Evolutionary conservation across 2,113 vertebrate genomes (phyloP).

Genomic region (Pseudopodoces humilis): DNA sequence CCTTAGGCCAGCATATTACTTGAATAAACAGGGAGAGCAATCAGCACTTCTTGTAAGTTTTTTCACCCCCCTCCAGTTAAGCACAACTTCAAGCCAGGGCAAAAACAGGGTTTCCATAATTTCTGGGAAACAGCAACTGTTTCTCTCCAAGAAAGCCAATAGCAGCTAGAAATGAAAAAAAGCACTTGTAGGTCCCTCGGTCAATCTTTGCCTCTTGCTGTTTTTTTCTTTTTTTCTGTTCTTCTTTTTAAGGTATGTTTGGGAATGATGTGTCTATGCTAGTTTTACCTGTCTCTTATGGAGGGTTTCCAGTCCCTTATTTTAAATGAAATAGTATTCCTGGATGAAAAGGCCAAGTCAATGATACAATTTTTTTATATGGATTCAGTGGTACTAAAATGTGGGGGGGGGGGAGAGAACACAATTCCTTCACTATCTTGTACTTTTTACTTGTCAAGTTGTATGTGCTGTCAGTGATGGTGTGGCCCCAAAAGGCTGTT

Average conservation of each 20-base stretch:
- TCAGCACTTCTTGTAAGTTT: neutral
- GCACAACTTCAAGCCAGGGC: neutral
- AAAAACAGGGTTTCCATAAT: neutral
- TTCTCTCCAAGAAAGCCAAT: neutral
- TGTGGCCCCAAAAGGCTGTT: neutral
- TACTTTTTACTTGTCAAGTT: neutral
- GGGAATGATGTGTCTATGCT: neutral
- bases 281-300: neutral
- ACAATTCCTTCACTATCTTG: neutral
- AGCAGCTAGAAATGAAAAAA: neutral
- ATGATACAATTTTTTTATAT: neutral
- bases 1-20: neutral
- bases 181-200: neutral
- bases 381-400: neutral
- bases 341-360: neutral
- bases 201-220: neutral
- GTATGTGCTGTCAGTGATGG: neutral
- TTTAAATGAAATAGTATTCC: neutral
- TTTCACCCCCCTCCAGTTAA: neutral
- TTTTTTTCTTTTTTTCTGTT: no score
- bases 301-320: neutral
- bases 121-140: neutral
- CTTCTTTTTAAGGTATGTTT: neutral
- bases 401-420: neutral
- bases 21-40: neutral